Base-by-base conservation (phyloP, 2,888 invertebrate genomes). In the Tricholauxania praeusta region DNA sequence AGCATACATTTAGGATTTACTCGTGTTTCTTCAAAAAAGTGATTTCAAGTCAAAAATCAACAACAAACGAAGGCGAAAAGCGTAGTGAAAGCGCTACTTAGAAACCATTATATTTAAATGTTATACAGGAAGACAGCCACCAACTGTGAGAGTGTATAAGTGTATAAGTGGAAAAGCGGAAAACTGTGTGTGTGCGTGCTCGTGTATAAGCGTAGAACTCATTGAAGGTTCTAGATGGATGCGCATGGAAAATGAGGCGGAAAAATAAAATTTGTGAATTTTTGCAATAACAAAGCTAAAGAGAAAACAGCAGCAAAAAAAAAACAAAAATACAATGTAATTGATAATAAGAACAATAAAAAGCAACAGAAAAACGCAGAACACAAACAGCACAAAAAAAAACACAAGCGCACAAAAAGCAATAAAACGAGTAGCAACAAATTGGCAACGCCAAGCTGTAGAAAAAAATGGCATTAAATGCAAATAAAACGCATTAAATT, bases 161-260 rank as follows among this genome's bases (percentile, higher is more conserved):
- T 64, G 64, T 47, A 12, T 64, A 49, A 51, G 28, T 64, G 49
- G 19, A 32, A 49, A 39, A 39, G 10, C 39, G 10, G 10, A 39
- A 39, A 39, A 19, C 22, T n/a, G 60, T 62, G 17, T 6, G 39
- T 62, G 60, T 47, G 60, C 15, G 17, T 64, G 22, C 19, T 64
- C n/a, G 8, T 49, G 22, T 14, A 14, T 12, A n/a, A 53, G 57
- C 55, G 49, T 19, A n/a, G 48, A 48, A 67, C 19, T n/a, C 47
- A 51, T 59, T 51, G 15, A 64, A 49, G 64, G 64, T 51, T 64
- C 49, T 51, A 51, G 12, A 19, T 60, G 68, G 17, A 59, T 59
- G 68, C 68, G 68, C 51, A 15, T 59, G 68, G 51, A 69, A 65
- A 59, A 69, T 69, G 68, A 69, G 52, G 59, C 68, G 68, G 59